Percentiles rank a stretch among this genome's conserved stretches.
Conservation (phyloP, 2,113 vertebrate genomes). For the Zosterops pallidus region DNA sequence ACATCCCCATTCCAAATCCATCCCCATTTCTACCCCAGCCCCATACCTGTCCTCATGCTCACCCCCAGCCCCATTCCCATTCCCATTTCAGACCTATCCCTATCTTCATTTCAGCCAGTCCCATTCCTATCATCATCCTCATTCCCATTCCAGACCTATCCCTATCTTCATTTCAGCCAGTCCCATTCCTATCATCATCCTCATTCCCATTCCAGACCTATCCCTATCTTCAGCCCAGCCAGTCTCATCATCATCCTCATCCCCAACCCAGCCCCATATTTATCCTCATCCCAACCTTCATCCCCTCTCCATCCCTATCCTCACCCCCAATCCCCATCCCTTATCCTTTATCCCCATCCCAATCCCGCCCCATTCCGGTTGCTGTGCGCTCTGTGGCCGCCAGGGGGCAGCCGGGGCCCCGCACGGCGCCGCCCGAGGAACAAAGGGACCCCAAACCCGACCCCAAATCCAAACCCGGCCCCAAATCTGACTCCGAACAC, state of each 20-base stretch:
- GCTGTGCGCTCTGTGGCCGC: conserved; percentile 8
- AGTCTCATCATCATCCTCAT: not conserved
- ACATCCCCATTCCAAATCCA: not conserved
- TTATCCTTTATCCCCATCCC: not conserved
- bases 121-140: not conserved
- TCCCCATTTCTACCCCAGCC: not conserved
- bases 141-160: not conserved
- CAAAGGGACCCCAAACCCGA: conserved; percentile 8
- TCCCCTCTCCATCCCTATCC: no score
- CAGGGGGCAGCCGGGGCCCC: conserved; percentile 65
- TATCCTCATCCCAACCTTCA: not conserved
- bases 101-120: not conserved
- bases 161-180: not conserved
- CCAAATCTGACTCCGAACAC: not conserved
- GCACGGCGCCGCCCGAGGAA: not conserved
- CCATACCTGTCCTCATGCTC: not conserved
- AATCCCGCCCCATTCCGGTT: not conserved
- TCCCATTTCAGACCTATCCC: not conserved
- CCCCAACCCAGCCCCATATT: no score
- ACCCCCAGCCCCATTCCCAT: not conserved
- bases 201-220: no score
- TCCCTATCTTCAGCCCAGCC: no score
- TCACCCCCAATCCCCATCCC: not conserved
- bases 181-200: not conserved
- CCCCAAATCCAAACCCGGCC: not conserved